Base-by-base conservation (phyloP, 2,113 vertebrate species). In the Clupea harengus region DNA sequence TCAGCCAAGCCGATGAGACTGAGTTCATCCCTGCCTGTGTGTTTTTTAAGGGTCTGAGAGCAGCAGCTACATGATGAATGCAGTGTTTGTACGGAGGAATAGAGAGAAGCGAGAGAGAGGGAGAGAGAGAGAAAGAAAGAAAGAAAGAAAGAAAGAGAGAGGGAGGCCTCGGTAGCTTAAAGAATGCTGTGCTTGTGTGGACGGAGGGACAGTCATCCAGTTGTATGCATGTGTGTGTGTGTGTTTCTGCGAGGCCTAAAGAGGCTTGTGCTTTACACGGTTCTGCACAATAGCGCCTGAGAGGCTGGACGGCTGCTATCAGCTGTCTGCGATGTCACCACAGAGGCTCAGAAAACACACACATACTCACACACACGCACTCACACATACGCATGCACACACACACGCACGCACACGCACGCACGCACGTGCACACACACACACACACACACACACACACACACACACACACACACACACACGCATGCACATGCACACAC, bases 301-400 rank as follows among this genome's bases (percentile, higher is more conserved):
- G 86, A 72, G 84, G 86, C 75, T 86, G 52, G 81, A 83, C 84
- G 81, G 72, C n/a, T 86, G 57, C 49, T 45, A 91, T 87, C 88
- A 91, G 90, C 90, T 89, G 87, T 88, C 84, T 87, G 84, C 64
- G 60, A 91, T 85, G 85, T 88, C 88, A 44, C 88, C 86, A 28
- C 85, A 28, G 81, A 83, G 81, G 32, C 85, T 82, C 52, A 44
- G 47, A 50, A 83, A 57, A 83, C 17, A 25, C 85, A 83, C 45
- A 72, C 82, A 52, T 78, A 46, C 82, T 6, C 64, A 85, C 39
- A 39, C 57, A 28, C 44, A 54, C 81, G 82, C 39, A 20, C 57
- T 78, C 60, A 47, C 47, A 75, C 86, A 22, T 52, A 11, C 86
- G 47, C 83, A 85, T 6, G 46, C 47, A 82, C 10, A 25, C 78